Percentiles rank a stretch among this genome's conserved stretches.
Conservation (phyloP, 1,140 invertebrate genomes). For the Brachionus manjavacas region DNA sequence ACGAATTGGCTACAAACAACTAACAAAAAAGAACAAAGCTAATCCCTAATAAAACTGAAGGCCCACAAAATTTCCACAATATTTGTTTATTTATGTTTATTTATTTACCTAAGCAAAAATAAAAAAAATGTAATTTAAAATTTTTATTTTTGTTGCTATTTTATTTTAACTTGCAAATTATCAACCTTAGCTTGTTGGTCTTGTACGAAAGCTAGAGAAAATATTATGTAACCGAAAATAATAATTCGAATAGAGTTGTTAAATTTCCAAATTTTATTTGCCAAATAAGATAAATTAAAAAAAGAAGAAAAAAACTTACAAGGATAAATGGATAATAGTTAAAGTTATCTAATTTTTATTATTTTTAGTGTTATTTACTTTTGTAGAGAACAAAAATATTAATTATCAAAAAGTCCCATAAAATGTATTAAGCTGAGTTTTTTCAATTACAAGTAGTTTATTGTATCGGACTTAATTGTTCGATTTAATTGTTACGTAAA, state of each 20-base stretch:
- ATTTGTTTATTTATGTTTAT: constrained; percentile 7
- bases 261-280: constrained; percentile 21
- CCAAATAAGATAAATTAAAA: constrained; percentile 25
- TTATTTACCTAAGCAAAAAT: not conserved
- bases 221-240: not conserved
- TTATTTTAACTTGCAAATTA: constrained; percentile 28
- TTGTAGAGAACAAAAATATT: not conserved
- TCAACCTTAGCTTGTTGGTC: not conserved
- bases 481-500: constrained; percentile 29
- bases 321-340: constrained; percentile 29
- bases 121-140: constrained; percentile 3
- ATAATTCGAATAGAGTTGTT: not conserved
- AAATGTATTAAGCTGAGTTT: constrained; percentile 7
- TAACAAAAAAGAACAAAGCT: not conserved
- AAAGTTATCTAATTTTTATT: not conserved
- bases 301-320: not conserved
- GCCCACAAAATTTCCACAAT: not conserved
- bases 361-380: not conserved
- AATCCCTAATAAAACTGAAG: not conserved
- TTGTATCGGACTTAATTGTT: not conserved
- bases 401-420: constrained; percentile 18
- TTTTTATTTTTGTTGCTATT: constrained; percentile 7
- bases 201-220: constrained; percentile 6
- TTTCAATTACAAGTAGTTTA: not conserved
- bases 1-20: not conserved